These are phyloP conservation scores for Leptinotarsa tumamoca DNA, from an alignment of 2,888 invertebrate genomes.

Conservation along the genomic window DNA sequence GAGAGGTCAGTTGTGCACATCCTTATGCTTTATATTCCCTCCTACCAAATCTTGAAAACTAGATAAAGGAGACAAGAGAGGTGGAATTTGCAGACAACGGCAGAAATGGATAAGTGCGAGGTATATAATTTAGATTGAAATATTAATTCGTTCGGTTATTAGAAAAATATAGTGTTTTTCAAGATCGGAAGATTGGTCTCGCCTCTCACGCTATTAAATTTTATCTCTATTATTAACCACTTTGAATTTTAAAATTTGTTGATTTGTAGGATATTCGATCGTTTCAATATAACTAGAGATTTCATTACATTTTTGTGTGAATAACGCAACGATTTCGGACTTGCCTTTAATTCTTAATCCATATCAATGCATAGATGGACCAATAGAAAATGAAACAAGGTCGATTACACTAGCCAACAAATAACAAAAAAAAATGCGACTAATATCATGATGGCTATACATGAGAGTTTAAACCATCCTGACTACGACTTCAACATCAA, in stretches of 20 bases:
- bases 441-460: too few species aligned
- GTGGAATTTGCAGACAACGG: conserved; percentile 40
- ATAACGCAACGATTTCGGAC: too few species aligned
- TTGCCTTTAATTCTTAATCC: too few species aligned
- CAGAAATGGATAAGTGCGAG: conserved; percentile 17
- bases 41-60: conserved; percentile 44
- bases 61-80: conserved; percentile 38
- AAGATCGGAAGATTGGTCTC: neutral
- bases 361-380: too few species aligned
- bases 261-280: neutral
- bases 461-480: too few species aligned
- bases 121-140: neutral
- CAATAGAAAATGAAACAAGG: too few species aligned
- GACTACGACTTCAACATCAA: too few species aligned
- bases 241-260: neutral
- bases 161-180: neutral
- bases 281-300: neutral
- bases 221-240: neutral
- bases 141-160: neutral
- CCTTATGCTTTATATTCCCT: conserved; percentile 46
- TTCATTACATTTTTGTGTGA: neutral
- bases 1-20: conserved; percentile 42
- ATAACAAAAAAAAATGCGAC: too few species aligned
- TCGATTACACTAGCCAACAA: too few species aligned
- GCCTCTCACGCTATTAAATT: neutral